phyloP scores from a whole-genome alignment of 2,888 invertebrate genomes.

The Stenchaetothrips biformis region DNA sequence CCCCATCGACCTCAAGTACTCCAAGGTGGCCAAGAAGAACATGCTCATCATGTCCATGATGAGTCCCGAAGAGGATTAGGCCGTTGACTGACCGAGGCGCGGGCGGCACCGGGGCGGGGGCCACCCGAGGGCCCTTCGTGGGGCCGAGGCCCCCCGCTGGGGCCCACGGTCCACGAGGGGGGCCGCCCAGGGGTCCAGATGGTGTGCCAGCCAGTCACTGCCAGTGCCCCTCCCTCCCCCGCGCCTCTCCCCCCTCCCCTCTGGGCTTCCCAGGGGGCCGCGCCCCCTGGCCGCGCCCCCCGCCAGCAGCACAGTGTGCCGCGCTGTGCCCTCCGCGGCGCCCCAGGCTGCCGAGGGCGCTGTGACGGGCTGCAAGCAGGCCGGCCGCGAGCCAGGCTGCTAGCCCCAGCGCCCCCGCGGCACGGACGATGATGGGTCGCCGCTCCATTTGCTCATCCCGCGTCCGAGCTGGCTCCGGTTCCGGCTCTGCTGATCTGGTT shows the following conservation, averaged over 20 bases:
- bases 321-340: neutral
- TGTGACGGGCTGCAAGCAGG: no score
- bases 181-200: neutral
- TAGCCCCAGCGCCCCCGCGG: neutral
- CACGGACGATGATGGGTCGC: neutral
- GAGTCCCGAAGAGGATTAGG: slow-evolving; percentile 55
- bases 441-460: slow-evolving; percentile 22
- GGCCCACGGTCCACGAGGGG: neutral
- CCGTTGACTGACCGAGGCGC: slow-evolving; percentile 32
- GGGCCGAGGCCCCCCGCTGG: neutral
- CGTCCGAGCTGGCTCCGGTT: neutral
- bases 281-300: neutral
- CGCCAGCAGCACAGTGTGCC: neutral
- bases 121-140: neutral
- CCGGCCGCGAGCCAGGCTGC: no score
- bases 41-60: slow-evolving; percentile 84
- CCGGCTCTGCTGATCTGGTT: neutral
- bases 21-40: slow-evolving; percentile 87
- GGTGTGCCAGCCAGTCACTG: neutral
- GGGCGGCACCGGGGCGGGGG: neutral
- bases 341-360: neutral
- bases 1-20: slow-evolving; percentile 84
- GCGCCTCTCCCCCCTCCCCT: neutral
- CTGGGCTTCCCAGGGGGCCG: neutral
- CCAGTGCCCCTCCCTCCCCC: neutral